Evolutionary conservation across 2,113 vertebrate genomes (phyloP), one percentile per base, ranked within the genome.

Genomic region (Megalops atlanticus): DNA sequence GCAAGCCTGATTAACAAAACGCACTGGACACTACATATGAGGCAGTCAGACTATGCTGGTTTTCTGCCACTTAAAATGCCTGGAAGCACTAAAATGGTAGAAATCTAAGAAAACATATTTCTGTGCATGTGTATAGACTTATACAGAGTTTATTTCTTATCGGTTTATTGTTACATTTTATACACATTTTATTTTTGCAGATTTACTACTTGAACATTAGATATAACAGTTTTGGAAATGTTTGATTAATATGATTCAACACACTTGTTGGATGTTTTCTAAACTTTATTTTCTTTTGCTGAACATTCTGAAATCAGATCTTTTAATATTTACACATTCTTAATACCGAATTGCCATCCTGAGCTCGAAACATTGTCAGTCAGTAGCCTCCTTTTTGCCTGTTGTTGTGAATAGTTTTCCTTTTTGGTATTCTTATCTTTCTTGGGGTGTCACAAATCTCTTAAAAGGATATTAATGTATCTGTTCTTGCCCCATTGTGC

Each of bases 401-500:
- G 58, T n/a, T 11, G n/a, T 64, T n/a, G 24, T 1, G 7, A 31
- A 11, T 31, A 31, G 5, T 58, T 58, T 58, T 21, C n/a, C 52
- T 8, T 18, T 21, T 64, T 31, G 0, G n/a, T n/a, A 64, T 10
- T 8, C n/a, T 4, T 64, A n/a, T 1, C 4, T 1, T 27, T 64
- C 31, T 74, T 43, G 0, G 39, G 41, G n/a, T 41, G 36, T 33
- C 3, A 11, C 16, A 72, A 11, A n/a, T 38, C 3, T 21, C 12
- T 45, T 45, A 45, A 4, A 4, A 14, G 43, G 43, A 45, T 45
- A 45, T 45, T 10, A 10, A 14, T 58, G 40, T 68, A 45, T 78
- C 24, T 39, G 31, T 43, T 41, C 64, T 69, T 43, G n/a, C n/a
- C 54, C 33, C 39, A 15, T 24, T 45, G 80, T 72, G 81, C 71